Conservation (phyloP, 1,140 invertebrate genomes). For the Philotrypesis tridentata region DNA sequence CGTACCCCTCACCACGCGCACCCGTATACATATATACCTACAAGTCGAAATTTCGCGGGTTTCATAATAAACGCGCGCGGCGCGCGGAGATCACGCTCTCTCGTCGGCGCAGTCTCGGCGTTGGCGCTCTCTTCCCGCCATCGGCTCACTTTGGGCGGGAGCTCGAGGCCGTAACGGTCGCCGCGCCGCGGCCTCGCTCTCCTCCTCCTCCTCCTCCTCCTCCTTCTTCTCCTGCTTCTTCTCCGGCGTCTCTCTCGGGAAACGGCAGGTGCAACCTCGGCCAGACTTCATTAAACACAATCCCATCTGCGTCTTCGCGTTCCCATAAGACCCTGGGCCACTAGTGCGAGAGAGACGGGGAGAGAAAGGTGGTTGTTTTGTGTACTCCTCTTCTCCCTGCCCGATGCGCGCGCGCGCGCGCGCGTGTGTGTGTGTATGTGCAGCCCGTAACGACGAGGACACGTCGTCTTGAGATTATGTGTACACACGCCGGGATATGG, state of each 20-base stretch:
- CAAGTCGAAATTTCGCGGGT: not conserved
- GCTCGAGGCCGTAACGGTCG: constrained; percentile 65
- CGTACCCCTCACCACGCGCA: no score
- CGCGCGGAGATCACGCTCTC: no score
- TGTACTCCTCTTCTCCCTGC: no score
- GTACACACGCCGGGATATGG: no score
- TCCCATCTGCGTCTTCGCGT: constrained; percentile 62
- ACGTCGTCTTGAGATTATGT: constrained; percentile 3
- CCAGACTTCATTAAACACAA: constrained; percentile 69
- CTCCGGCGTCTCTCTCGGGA: constrained; percentile 55
- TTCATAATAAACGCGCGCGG: no score
- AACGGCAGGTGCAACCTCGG: constrained; percentile 66
- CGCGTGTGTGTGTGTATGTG: no score
- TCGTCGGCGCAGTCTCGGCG: not conserved
- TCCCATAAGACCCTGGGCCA: constrained; percentile 19
- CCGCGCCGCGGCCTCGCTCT: not conserved
- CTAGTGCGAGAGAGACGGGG: not conserved
- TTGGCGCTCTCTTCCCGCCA: constrained; percentile 57
- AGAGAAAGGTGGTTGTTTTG: no score
- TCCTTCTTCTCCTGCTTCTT: not conserved
- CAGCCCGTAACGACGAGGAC: no score
- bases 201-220: constrained; percentile 5
- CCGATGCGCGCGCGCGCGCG: no score
- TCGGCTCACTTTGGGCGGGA: constrained; percentile 52
- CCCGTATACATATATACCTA: not conserved